Conservation (phyloP, 2,113 vertebrate species). For the Lynx canadensis region DNA sequence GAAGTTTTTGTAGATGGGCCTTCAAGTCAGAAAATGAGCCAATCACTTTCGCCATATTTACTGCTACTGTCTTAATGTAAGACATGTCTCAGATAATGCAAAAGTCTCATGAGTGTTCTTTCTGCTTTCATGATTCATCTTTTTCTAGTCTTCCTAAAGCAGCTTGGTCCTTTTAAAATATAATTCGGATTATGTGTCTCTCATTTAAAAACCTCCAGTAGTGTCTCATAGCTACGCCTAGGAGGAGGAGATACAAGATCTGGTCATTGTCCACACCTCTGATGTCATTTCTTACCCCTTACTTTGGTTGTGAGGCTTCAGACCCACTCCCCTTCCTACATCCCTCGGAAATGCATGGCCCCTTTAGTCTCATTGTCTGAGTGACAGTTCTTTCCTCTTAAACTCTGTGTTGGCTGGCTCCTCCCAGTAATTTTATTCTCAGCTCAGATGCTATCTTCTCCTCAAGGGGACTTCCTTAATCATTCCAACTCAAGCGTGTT, state of each 20-base stretch:
- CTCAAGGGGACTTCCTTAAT: not conserved
- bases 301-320: not conserved
- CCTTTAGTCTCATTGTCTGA: not conserved
- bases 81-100: not conserved
- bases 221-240: not conserved
- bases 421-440: not conserved
- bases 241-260: not conserved
- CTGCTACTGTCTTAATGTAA: not conserved
- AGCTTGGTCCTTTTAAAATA: not conserved
- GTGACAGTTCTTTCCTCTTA: not conserved
- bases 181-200: not conserved
- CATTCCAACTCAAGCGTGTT: not conserved
- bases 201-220: not conserved
- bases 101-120: not conserved
- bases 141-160: not conserved
- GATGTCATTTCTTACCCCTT: not conserved
- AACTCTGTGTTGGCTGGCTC: not conserved
- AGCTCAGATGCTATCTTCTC: not conserved
- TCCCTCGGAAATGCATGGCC: not conserved
- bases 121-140: not conserved
- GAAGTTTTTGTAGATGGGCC: not conserved
- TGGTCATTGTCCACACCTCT: not conserved
- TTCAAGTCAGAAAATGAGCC: not conserved
- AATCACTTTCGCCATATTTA: not conserved
- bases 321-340: not conserved